phyloP scores from a whole-genome alignment of 1,140 invertebrate species.

The Pseudomyrmex gracilis region DNA sequence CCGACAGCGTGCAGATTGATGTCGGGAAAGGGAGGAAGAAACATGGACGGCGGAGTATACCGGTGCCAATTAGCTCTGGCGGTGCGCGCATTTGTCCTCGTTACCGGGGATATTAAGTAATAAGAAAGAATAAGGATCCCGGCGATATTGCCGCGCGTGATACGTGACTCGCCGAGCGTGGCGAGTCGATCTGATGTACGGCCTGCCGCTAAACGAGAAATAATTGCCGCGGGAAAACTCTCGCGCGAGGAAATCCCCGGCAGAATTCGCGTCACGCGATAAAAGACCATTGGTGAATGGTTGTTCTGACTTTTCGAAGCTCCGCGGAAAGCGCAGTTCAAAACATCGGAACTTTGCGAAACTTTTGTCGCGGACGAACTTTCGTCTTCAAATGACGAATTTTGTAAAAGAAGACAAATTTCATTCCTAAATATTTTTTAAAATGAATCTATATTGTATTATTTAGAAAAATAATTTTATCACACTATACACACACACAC shows the following conservation, averaged over 20 bases:
- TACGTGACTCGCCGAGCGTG: conserved; percentile 64
- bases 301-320: conserved; percentile 6
- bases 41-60: conserved; percentile 36
- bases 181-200: conserved; percentile 66
- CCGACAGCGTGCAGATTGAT: conserved; percentile 15
- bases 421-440: too few species aligned
- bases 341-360: background rate
- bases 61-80: conserved; percentile 54
- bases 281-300: background rate
- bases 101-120: conserved; percentile 71
- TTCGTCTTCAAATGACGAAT: background rate
- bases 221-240: conserved; percentile 67
- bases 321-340: background rate
- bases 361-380: background rate
- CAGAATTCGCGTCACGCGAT: conserved; percentile 55
- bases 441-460: too few species aligned
- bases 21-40: conserved; percentile 27
- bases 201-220: conserved; percentile 64
- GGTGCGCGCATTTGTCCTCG: conserved; percentile 65
- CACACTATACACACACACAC: too few species aligned
- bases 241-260: conserved; percentile 5
- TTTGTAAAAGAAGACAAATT: background rate
- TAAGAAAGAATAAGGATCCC: conserved; percentile 73
- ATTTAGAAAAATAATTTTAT: too few species aligned
- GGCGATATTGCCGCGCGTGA: conserved; percentile 67